Base-by-base conservation (phyloP, 2,113 vertebrate species). In the Microtus ochrogaster region DNA sequence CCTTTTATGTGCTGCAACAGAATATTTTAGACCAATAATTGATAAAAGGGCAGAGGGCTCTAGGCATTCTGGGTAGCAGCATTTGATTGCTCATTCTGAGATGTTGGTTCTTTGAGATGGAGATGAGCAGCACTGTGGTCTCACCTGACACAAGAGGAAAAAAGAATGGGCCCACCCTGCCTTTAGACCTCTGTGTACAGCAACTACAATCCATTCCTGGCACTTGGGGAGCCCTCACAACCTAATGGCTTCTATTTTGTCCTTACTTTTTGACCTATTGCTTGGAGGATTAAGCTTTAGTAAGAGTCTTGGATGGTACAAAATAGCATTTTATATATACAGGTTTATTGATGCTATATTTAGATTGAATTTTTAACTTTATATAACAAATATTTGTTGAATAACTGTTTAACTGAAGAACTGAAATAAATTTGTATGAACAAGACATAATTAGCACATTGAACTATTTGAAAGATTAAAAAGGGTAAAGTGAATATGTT, bases 271-370 rank as follows among this genome's bases (percentile, higher is more conserved):
- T 28, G 76, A 47, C 55, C 12, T 49, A 4, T 74, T 74, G n/a
- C 13, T 49, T 92, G 66, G 55, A 39, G 77, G n/a, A 74, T 82
- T 58, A 44, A 55, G 33, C 30, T n/a, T n/a, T n/a, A n/a, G n/a
- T n/a, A 68, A 76, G 90, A 61, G 12, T 83, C 58, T 82, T 76
- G 33, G 44, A 24, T 39, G 33, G 8, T 26, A 49, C 30, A 58
- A 89, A 92, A 76, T 87, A 65, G 44, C 4, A 47, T 24, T 78
- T 91, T 12, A 13, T 58, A 36, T 89, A 36, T 12, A 14, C 39
- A 44, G 22, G 94, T 87, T 89, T 94, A 77, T 14, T 90, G 70
- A 88, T 91, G 94, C n/a, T 94, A 77, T 90, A 88, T 92, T 95
- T 83, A 90, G 52, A 19, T 84, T 2, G 14, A 65, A 10, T 41